These are phyloP conservation scores for Lycophotia porphyrea DNA, from an alignment of 2,888 invertebrate genomes.

Conservation along the genomic window DNA sequence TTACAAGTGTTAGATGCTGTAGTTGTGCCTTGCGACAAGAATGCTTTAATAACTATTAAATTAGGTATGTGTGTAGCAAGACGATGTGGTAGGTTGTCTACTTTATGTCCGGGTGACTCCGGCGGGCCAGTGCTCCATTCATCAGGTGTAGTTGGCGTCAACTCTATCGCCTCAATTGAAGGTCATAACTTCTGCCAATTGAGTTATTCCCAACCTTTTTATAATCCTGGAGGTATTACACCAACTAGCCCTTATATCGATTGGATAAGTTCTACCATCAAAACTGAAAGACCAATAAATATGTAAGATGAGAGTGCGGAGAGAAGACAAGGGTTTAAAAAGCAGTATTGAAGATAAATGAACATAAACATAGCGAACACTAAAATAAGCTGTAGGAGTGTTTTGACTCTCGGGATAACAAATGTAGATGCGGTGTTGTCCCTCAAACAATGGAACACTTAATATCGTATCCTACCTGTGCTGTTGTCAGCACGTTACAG, in stretches of 20 bases:
- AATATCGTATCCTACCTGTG: neutral
- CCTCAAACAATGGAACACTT: neutral
- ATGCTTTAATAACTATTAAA: rapidly evolving
- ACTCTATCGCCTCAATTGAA: neutral
- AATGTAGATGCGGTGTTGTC: neutral
- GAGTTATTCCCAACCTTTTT: neutral
- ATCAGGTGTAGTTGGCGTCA: conserved; percentile 45
- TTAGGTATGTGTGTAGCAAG: conserved; percentile 41
- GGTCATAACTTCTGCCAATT: neutral
- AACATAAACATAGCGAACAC: neutral
- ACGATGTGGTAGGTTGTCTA: neutral
- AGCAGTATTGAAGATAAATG: neutral
- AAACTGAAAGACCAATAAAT: neutral
- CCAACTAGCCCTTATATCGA: conserved; percentile 35
- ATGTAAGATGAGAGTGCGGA: neutral
- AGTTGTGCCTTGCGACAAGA: neutral
- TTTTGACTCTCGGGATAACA: neutral
- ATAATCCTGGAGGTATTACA: conserved; percentile 17
- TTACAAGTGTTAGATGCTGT: conserved; percentile 37
- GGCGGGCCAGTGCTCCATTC: conserved; percentile 44
- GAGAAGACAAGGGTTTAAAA: neutral
- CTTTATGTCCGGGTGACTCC: conserved; percentile 42
- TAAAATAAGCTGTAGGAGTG: neutral
- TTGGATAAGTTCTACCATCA: conserved; percentile 31
- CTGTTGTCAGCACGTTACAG: neutral